Conservation (phyloP, 2,888 invertebrate genomes). For the Noctua pronuba region DNA sequence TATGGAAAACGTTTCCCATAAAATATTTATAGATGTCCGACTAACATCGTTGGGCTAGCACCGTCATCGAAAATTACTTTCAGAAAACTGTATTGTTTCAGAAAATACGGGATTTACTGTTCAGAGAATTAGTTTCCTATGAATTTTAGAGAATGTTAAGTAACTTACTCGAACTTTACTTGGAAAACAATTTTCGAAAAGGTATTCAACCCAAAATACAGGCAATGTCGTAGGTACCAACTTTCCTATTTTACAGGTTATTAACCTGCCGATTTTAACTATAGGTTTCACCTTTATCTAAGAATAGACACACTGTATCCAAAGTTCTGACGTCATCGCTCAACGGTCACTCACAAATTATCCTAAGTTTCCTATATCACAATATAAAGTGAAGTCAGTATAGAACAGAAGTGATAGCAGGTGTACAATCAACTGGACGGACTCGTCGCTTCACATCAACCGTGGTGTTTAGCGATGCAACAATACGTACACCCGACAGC, state of each 20-base stretch:
- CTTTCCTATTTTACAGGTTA: neutral
- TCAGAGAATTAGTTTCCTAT: neutral
- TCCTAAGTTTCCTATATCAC: slow-evolving; percentile 10
- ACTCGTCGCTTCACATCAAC: slow-evolving; percentile 57
- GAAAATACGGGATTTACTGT: slow-evolving; percentile 15
- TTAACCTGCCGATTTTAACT: neutral
- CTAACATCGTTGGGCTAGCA: slow-evolving; percentile 75
- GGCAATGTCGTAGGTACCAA: neutral
- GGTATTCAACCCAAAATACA: neutral
- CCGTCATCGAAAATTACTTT: slow-evolving; percentile 48
- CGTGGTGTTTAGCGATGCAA: slow-evolving; percentile 65
- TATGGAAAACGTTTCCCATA: slow-evolving; percentile 77
- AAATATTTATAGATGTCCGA: slow-evolving; percentile 81
- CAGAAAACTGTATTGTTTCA: slow-evolving; percentile 34
- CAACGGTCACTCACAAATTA: slow-evolving; percentile 23
- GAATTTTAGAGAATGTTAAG: neutral
- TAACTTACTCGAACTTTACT: neutral
- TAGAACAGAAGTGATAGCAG: slow-evolving; percentile 56
- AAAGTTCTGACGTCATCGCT: slow-evolving; percentile 21
- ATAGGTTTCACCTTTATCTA: neutral
- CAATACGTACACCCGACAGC: slow-evolving; percentile 74
- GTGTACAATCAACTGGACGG: slow-evolving; percentile 61
- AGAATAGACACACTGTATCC: slow-evolving; percentile 15
- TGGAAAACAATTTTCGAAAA: neutral
- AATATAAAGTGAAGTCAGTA: slow-evolving; percentile 9